Evolutionary conservation across 2,888 invertebrate genomes (phyloP).

Genomic region (Anaspis maculata): DNA sequence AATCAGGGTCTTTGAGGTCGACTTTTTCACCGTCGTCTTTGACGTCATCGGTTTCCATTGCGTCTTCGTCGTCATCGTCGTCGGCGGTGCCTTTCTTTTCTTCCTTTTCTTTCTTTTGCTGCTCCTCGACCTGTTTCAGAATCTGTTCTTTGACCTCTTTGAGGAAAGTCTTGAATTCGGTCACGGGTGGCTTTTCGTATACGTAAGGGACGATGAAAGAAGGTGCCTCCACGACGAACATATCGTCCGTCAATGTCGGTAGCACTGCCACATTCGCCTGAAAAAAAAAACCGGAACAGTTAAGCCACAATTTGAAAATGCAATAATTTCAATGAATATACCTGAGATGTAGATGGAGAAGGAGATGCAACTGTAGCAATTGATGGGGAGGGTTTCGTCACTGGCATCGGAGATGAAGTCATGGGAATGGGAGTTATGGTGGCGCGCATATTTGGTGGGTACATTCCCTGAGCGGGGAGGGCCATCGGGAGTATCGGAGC

Average conservation of each 20-base stretch:
- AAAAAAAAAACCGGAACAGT: too few relatives aligned
- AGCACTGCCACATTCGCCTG: conserved; percentile 60
- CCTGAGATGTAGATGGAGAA: neutral
- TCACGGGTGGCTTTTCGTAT: conserved; percentile 80
- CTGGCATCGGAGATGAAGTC: conserved; percentile 26
- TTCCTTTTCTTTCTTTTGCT: conserved; percentile 41
- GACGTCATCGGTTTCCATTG: conserved; percentile 17
- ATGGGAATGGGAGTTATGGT: conserved; percentile 50
- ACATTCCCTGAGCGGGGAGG: conserved; percentile 55
- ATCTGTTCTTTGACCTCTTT: conserved; percentile 48
- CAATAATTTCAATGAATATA: too few relatives aligned
- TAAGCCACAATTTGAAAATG: too few relatives aligned
- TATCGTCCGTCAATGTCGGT: conserved; percentile 81
- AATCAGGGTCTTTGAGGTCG: conserved; percentile 47
- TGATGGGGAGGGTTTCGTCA: conserved; percentile 22
- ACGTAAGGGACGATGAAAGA: conserved; percentile 91
- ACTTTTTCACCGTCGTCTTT: conserved; percentile 42
- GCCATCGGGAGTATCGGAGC: conserved; percentile 45
- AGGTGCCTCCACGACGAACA: conserved; percentile 88
- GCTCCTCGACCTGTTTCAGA: conserved; percentile 29
- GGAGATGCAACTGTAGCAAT: conserved; percentile 23
- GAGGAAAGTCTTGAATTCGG: conserved; percentile 67
- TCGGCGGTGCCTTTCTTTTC: conserved; percentile 33
- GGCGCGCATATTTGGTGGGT: conserved; percentile 52
- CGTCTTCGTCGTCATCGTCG: conserved; percentile 23